These are phyloP conservation scores for Pseudopodoces humilis DNA, from an alignment of 2,113 vertebrate species.

Conservation along the genomic window DNA sequence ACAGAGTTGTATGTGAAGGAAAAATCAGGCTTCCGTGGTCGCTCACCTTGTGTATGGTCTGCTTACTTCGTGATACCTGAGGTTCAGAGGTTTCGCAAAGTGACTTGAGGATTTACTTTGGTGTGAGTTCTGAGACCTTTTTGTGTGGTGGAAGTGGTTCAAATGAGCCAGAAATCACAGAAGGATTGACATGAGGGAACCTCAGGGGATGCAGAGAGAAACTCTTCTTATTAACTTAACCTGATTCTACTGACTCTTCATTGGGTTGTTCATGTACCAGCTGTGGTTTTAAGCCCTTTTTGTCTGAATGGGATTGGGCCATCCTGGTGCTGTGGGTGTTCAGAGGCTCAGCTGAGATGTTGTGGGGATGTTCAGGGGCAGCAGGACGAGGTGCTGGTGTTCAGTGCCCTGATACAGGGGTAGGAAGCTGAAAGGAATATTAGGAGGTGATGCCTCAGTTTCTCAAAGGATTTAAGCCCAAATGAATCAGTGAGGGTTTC, in stretches of 20 bases:
- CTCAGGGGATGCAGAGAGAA: background rate
- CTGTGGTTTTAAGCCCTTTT: background rate
- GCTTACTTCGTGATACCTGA: background rate
- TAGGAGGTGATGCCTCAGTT: background rate
- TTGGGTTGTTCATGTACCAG: background rate
- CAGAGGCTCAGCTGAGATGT: background rate
- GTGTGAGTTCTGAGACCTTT: background rate
- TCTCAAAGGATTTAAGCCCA: background rate
- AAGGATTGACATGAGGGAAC: background rate
- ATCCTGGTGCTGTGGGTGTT: background rate
- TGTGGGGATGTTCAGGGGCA: background rate
- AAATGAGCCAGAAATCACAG: background rate
- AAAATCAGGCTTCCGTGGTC: fast-evolving
- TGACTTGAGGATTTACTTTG: background rate
- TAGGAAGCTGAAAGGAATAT: background rate
- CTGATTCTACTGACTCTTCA: background rate
- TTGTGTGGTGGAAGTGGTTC: background rate
- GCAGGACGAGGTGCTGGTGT: background rate
- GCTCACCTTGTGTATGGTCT: background rate
- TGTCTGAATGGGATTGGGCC: background rate
- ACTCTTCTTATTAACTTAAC: background rate
- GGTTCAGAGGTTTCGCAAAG: background rate
- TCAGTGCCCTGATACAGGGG: background rate
- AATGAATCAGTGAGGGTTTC: background rate
- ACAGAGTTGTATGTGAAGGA: background rate